A percentile compares a stretch with the other conserved stretches of the same genome.
Evolutionary conservation across 1,140 invertebrate genomes (phyloP).

Genomic region (Lepidurus apus): DNA sequence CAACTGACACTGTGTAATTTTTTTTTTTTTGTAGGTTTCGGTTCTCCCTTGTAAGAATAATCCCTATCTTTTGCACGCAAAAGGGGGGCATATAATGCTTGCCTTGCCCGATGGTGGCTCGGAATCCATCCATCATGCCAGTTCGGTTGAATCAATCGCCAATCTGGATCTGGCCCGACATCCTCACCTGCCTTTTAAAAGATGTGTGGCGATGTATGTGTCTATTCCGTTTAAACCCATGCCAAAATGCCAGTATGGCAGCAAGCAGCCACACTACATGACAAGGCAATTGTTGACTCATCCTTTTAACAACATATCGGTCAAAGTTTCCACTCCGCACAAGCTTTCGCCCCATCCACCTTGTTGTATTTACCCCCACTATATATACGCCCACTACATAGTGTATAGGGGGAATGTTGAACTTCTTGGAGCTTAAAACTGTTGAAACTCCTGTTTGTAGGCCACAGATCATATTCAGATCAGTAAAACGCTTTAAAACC

Average conservation of each 20-base stretch:
- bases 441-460: not conserved
- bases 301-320: not conserved
- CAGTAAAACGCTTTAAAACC: not conserved
- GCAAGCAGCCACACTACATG: not conserved
- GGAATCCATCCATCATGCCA: not conserved
- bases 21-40: too few relatives aligned
- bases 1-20: too few relatives aligned
- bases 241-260: not conserved
- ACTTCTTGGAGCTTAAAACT: too few relatives aligned
- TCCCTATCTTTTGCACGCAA: too few relatives aligned
- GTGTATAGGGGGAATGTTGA: too few relatives aligned
- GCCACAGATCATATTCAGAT: not conserved
- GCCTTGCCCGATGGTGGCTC: not conserved
- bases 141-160: not conserved
- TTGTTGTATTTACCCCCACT: too few relatives aligned
- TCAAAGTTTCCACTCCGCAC: not conserved
- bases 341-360: not conserved
- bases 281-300: constrained; percentile 14
- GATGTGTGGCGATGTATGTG: not conserved
- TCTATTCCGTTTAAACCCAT: not conserved
- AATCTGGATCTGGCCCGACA: constrained; percentile 2
- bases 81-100: not conserved
- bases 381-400: too few relatives aligned
- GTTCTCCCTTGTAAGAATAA: too few relatives aligned
- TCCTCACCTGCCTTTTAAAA: not conserved